A percentile compares a stretch with the other conserved stretches of the same genome.
phyloP scores from a whole-genome alignment of 2,797 vertebrate genomes.

The Fratercula arctica region DNA sequence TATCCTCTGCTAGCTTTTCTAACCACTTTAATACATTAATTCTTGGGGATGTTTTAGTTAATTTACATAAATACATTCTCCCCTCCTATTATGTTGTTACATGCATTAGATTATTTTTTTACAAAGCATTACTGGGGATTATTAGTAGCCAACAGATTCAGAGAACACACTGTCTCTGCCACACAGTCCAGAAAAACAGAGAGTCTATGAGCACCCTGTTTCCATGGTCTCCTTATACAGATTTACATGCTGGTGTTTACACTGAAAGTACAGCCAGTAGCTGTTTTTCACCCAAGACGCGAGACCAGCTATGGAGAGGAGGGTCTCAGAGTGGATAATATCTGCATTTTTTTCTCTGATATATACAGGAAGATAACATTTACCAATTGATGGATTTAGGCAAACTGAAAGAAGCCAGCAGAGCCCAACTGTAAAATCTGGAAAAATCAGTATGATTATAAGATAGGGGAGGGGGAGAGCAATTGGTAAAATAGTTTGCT shows the following conservation, averaged over 20 bases:
- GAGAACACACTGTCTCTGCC: not conserved
- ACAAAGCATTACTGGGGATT: not conserved
- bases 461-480: not conserved
- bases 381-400: not conserved
- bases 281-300: not conserved
- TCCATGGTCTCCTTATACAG: not conserved
- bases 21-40: not conserved
- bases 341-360: not conserved
- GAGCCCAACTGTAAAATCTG: not conserved
- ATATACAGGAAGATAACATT: not conserved
- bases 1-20: not conserved
- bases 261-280: not conserved
- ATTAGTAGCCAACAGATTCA: not conserved
- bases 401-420: not conserved
- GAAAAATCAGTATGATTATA: not conserved
- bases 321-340: not conserved
- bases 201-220: not conserved
- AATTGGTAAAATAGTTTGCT: not conserved
- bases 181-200: not conserved
- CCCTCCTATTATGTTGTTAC: not conserved
- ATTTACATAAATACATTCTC: conserved; percentile 11
- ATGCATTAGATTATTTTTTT: not conserved
- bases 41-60: not conserved
- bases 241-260: not conserved
- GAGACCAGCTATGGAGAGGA: not conserved